Evolutionary conservation across 2,888 invertebrate species (phyloP), one percentile per base, ranked within the genome.

Genomic region (Fragum sueziense): DNA sequence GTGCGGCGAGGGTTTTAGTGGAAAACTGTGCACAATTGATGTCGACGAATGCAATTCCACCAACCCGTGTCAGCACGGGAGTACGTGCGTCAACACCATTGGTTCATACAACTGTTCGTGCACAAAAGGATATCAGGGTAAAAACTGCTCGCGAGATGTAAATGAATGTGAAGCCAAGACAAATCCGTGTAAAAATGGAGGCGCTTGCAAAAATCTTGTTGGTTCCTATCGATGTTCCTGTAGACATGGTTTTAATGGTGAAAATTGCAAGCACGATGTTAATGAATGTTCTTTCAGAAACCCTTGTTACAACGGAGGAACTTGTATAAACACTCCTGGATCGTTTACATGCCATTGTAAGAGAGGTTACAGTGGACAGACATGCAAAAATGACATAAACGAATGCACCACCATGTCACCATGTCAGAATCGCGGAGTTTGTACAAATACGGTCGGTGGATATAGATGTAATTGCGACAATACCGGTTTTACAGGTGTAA

Each of bases 11-110:
- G 85, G 85, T 61, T 84, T 79, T 61, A 27, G 61, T 34, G 86
- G 85, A 1, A 41, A 7, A 9, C 17, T 69, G 3, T 85, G 85
- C 76, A 67, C 59, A 27, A 14, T 70, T 11, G 86, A 83, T 33
- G 73, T 76, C 9, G 59, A 82, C 25, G 85, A 85, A 52, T 85
- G 85, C 37, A 37, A 34, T 4, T 22, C 34, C 2, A 68, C 3
- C 14, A 59, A 59, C 20, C 67, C 37, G 25, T 67, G 67, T 67
- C 22, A 41, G 33, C 37, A 67, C 22, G 41, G 67, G 1, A 27
- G 67, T 2, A 37, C 9, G 41, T 67, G 67, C 25, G 20, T 29
- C 4, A 59, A 59, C 29, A 67, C 25, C 2, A 54, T 68, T 14
- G 59, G 59, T 6, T 27, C 25, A 27, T 59, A 59, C 20, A 59